Base-by-base conservation (phyloP, 1,140 invertebrate species). In the Neocloeon triangulifer region DNA sequence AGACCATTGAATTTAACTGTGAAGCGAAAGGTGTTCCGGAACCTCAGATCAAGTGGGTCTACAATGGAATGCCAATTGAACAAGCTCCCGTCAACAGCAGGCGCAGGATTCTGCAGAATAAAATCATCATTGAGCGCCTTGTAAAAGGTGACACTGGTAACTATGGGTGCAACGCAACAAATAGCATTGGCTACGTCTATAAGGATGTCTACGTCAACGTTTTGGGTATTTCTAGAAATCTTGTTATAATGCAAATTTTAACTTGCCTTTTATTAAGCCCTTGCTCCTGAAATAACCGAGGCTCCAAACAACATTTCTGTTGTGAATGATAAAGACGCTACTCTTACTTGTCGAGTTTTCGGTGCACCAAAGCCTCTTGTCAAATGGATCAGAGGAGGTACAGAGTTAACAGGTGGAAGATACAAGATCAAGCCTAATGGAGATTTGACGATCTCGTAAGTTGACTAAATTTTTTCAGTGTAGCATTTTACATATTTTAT, bases 151-250 rank as follows among this genome's bases (percentile, higher is more conserved):
- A 99, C 52, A 94, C 89, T 5, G 89, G 86, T 35, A 95, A 97
- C 53, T 91, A 94, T 47, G 91, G 95, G 28, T 98, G 94, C 55
- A 99, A 99, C 58, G 92, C 91, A 1, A 94, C 89, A 36, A 98
- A 97, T 52, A 78, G 76, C n/a, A 64, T 88, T 40, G 94, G 94
- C 19, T 98, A 97, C 54, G 82, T 95, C 9, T 98, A 92, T 57
- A 86, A 88, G 48, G 91, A 98, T 62, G 82, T 95, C 25, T 97
- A 85, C 47, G 69, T 99, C 5, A 98, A 98, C 58, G 92, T 99
- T 5, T 58, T 91, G 40, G 73, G 73, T 73, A 51, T 53, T 56
- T 49, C 19, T 29, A 22, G 18, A 22, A 19, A 29, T 25, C 10
- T 36, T 36, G 36, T 8, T 10, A 4, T 9, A n/a, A 25, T 3